Base-by-base conservation (phyloP, 30 jellyfish, hydroid and myxozoan genomes). In the Turritopsis dohrnii region DNA sequence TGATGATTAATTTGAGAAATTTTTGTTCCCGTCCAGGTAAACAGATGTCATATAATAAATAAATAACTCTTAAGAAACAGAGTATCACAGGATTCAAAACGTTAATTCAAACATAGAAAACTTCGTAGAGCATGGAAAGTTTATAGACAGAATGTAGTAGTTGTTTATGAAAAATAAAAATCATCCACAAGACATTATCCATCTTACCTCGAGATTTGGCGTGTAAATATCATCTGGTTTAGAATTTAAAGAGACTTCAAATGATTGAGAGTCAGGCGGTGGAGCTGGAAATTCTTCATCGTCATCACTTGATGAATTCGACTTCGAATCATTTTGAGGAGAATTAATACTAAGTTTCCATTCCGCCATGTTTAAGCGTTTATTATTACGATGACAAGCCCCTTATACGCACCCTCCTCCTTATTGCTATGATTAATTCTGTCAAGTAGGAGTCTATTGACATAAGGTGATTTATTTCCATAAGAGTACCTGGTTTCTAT, bases 361-460 rank as follows among this genome's bases (percentile, higher is more conserved):
- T 29, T 80, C 87, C 87, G 87, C 87, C 87, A 80, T 80, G 77
- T 80, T 80, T 41, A 23, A 21, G 53, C 53, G 87, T 21, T 80
- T 21, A 53, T 29, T 23, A 79, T 29, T 52, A 13, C 53, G 73
- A 3, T 20, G 28, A 77, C 41, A 30, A 24, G 72, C 28, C 77
- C 30, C 77, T 69, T 27, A 23, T 69, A n/a, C 77, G 77, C 30
- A 23, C 31, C 30, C 77, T 69, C 31, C 30, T 0, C 77, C 77
- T 69, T n/a, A 7, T 69, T 69, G 77, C 31, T n/a, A 69, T 69
- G 77, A 69, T 69, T 27, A 69, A 66, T 21, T 3, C 9, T 69
- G 77, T 41, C 60, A 41, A 41, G 60, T 41, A 41, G 13, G 60
- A 41, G 60, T 41, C 60, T 3, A 41, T 41, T 13, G 13, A 41